Evolutionary conservation across 2,888 invertebrate genomes (phyloP), one percentile per base, ranked within the genome.

Genomic region (Tineola bisselliella): DNA sequence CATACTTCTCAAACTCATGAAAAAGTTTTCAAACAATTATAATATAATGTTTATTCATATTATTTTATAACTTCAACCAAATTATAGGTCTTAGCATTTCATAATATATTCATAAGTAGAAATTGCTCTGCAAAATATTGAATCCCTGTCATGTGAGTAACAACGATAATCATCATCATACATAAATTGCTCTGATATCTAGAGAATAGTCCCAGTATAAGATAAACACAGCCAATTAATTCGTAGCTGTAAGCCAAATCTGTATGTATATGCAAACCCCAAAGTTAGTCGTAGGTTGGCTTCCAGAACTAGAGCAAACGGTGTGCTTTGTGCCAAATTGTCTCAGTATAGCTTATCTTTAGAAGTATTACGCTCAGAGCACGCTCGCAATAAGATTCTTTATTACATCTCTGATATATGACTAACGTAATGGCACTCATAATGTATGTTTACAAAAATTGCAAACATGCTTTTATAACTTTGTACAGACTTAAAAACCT

Each of bases 331-430:
- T 86, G 86, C 86, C 87, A 87, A 86, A 86, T 84, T 80, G 87
- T 84, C 84, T 81, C 77, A 72, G 77, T 73, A 33, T 78, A 81
- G 86, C 86, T 87, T 87, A 87, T 87, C 87, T 86, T 72, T 33
- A 31, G 48, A 73, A 79, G 79, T 79, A 83, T 80, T 80, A 81
- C 79, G 75, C 77, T 75, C 74, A 76, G 77, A 77, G 74, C 74
- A 71, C 68, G 13, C 48, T 48, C 17, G 48, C 10, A 19, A 56
- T 56, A 56, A 56, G 10, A 56, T 56, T 56, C 56, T 56, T 56
- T 56, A 56, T 56, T 56, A 25, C 30, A 30, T 56, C 10, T 25
- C 17, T 56, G 56, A 56, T 56, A 19, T 19, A 56, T n/a, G 56
- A 48, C 43, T 43, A 43, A 43, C 43, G 43, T 43, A 43, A 43